Percentiles rank a stretch among this genome's conserved stretches.
These are phyloP conservation scores for Drosophila koepferae DNA, from an alignment of 2,888 invertebrate genomes.

Conservation along the genomic window DNA sequence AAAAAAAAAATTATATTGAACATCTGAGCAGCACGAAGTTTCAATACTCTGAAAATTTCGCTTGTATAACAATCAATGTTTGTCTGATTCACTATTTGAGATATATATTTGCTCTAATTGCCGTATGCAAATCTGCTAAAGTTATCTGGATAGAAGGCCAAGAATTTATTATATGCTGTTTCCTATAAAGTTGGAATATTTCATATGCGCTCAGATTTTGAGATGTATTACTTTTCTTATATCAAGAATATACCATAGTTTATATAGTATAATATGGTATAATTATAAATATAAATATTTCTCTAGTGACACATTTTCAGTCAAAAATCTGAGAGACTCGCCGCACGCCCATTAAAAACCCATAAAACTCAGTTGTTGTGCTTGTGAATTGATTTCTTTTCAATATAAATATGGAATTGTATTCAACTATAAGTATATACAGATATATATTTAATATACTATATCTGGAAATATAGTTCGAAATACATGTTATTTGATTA, in stretches of 20 bases:
- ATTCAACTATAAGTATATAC: neutral
- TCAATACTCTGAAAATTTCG: conserved; percentile 5
- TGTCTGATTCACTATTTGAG: neutral
- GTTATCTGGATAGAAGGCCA: neutral
- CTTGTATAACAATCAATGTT: too few relatives aligned
- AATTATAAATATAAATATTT: neutral
- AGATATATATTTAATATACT: neutral
- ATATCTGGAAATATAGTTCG: neutral
- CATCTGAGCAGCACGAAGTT: conserved; percentile 1
- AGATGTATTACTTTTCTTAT: neutral
- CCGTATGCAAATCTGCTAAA: neutral
- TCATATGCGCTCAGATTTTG: too few relatives aligned
- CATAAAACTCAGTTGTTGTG: conserved; percentile 1
- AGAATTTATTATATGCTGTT: neutral
- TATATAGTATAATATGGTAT: neutral
- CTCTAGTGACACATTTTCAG: neutral
- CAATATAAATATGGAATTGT: neutral
- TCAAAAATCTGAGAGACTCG: neutral
- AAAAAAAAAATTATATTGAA: neutral
- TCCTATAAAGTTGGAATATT: neutral
- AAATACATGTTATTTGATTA: too few relatives aligned
- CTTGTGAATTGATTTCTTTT: conserved; percentile 37
- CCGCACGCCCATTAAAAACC: neutral
- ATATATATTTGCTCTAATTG: too few relatives aligned
- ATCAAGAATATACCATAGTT: neutral